Evolutionary conservation across 2,888 invertebrate species (phyloP), one percentile per base, ranked within the genome.

Genomic region (Brenthis hecate): DNA sequence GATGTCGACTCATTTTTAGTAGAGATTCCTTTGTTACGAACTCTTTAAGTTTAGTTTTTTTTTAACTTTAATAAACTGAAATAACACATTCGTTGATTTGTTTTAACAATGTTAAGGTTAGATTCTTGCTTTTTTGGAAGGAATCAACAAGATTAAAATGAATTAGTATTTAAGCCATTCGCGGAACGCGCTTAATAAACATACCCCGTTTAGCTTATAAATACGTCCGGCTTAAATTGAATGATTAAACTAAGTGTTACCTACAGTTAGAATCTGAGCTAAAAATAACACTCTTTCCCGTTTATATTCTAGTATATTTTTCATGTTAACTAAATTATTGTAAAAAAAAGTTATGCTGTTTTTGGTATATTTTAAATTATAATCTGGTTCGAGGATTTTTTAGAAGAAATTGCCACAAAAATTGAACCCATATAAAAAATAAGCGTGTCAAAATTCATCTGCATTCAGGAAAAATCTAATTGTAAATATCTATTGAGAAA

Each of bases 81-180:
- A 28, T 58, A 58, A 58, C 3, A 58, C 1, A 43, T 63, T 36
- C 51, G 16, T 56, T 16, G 48, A 64, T 48, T 51, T 56, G 19
- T 32, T 6, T 54, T 47, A n/a, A 56, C 19, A 53, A 43, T 13
- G 36, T 62, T 19, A 43, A n/a, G 36, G 50, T 62, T 56, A 50
- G n/a, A 60, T n/a, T 36, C 43, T 16, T 55, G 32, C 55, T 62
- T 56, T 47, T 36, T 56, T 62, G 62, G 36, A 61, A 56, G 23
- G 19, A 62, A 67, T 56, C 61, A 28, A 60, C 51, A 50, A 60
- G 64, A 66, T 53, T 69, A 64, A 56, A 53, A 60, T 19, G 63
- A 70, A 64, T 68, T 64, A 64, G 57, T 13, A 56, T 65, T 66
- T 54, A 54, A 60, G 53, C 50, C 64, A 67, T 68, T 68, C 23